These are phyloP conservation scores for Cydia splendana DNA, from an alignment of 1,140 invertebrate genomes.

Conservation along the genomic window DNA sequence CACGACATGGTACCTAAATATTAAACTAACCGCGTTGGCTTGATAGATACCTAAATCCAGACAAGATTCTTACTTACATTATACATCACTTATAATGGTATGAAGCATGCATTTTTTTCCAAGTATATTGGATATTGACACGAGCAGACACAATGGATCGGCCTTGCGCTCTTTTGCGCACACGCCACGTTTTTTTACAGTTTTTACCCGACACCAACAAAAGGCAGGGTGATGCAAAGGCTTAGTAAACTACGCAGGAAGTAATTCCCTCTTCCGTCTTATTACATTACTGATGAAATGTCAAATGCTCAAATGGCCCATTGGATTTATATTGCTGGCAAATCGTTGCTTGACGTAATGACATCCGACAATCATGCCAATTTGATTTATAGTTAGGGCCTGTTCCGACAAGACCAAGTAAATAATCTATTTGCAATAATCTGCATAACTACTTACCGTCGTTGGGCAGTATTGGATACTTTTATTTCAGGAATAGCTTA, in stretches of 20 bases:
- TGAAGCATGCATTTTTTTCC: background rate
- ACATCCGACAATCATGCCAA: slow-evolving; percentile 5
- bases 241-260: background rate
- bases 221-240: background rate
- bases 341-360: slow-evolving; percentile 10
- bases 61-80: no score
- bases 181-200: background rate
- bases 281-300: slow-evolving; percentile 15
- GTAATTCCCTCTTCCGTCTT: slow-evolving; percentile 13
- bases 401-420: background rate
- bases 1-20: no score
- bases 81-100: no score
- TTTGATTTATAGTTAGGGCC: slow-evolving; percentile 1
- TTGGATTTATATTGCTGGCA: slow-evolving; percentile 19
- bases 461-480: background rate
- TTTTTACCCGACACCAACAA: background rate
- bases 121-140: background rate
- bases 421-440: background rate
- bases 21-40: no score
- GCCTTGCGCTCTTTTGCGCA: background rate
- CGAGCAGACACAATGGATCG: background rate
- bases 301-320: slow-evolving; percentile 16
- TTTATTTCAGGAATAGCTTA: no score
- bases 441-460: background rate
- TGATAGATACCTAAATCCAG: no score